Conservation (phyloP, 2,113 vertebrate species). For the Nesogale talazaci region DNA sequence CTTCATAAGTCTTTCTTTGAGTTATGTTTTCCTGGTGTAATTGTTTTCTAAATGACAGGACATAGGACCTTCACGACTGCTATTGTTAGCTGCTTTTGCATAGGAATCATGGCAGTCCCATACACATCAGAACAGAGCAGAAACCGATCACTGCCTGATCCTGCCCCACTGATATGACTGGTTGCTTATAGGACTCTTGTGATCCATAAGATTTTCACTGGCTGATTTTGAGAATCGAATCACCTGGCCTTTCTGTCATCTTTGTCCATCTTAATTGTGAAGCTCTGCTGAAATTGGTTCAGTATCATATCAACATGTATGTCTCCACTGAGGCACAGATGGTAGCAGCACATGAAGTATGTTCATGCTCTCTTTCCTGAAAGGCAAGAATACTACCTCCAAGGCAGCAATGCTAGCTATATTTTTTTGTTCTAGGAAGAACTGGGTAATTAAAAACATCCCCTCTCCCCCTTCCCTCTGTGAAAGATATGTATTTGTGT, state of each 20-base stretch:
- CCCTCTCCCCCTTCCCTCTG: background rate
- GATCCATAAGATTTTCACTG: background rate
- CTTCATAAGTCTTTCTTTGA: background rate
- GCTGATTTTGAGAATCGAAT: background rate
- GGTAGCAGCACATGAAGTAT: background rate
- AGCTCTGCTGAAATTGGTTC: background rate
- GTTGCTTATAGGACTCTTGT: background rate
- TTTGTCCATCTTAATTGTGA: background rate
- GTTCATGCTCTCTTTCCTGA: background rate
- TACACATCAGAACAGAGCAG: background rate
- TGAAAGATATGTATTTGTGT: slow-evolving; percentile 9
- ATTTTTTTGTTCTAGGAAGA: slow-evolving; percentile 12
- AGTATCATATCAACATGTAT: background rate
- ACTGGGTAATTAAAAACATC: background rate
- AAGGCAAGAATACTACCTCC: background rate
- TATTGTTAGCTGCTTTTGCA: background rate
- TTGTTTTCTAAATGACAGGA: background rate
- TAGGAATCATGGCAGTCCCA: background rate
- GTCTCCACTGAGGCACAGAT: background rate
- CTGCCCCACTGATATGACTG: background rate
- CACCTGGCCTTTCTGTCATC: background rate
- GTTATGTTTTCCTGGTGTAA: background rate
- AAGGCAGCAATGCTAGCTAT: background rate
- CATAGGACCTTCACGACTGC: background rate
- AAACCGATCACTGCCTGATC: background rate